phyloP scores from a whole-genome alignment of 2,113 vertebrate genomes.

The Columba janthina region DNA sequence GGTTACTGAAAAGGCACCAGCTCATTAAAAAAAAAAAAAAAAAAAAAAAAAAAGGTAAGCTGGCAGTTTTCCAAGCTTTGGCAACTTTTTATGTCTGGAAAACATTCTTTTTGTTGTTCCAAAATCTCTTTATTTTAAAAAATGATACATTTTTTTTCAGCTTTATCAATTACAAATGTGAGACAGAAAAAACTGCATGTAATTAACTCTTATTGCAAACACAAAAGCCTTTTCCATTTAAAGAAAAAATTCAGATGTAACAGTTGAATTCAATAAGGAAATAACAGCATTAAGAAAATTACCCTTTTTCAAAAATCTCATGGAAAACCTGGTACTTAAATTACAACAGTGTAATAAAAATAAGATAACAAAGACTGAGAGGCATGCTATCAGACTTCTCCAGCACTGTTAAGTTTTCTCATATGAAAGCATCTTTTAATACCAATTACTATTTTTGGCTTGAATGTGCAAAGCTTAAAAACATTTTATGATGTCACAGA shows the following conservation, averaged over 20 bases:
- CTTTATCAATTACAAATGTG: not conserved
- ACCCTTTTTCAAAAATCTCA: not conserved
- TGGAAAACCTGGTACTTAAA: not conserved
- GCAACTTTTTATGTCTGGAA: not conserved
- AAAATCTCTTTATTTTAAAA: not conserved
- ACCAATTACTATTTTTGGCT: not conserved
- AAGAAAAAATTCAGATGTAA: not conserved
- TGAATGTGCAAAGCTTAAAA: not conserved
- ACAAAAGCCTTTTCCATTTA: not conserved
- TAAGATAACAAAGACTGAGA: not conserved
- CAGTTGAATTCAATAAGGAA: not conserved
- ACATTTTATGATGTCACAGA: not conserved
- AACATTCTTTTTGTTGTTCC: not conserved
- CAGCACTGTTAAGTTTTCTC: rapidly evolving
- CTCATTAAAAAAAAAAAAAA: not conserved
- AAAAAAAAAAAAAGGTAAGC: too few species aligned
- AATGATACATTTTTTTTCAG: not conserved
- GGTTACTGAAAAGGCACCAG: not conserved
- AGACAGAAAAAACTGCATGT: not conserved
- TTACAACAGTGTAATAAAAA: not conserved
- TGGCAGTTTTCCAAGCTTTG: not conserved
- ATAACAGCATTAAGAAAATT: not conserved
- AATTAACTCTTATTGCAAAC: not conserved
- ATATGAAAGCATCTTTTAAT: not conserved
- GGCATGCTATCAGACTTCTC: not conserved